A percentile compares a stretch with the other conserved stretches of the same genome.
Conservation (phyloP, 2,113 vertebrate species). For the Ptilonorhynchus violaceus region DNA sequence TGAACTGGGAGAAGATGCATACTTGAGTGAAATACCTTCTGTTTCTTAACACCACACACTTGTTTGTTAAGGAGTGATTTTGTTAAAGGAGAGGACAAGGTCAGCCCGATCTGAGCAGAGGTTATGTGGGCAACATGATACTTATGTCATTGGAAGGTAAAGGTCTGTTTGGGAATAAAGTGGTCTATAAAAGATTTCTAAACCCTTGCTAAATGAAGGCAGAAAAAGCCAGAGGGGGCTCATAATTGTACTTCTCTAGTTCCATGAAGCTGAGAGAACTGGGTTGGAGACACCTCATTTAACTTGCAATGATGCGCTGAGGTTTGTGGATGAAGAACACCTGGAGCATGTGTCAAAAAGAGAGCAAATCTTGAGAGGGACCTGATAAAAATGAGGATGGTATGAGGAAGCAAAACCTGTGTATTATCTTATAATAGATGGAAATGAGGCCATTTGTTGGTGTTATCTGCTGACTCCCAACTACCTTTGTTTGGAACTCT, state of each 20-base stretch:
- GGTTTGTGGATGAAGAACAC: conserved; percentile 7
- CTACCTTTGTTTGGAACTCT: conserved; percentile 5
- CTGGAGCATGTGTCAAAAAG: background rate
- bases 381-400: background rate
- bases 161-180: background rate
- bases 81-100: background rate
- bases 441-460: conserved; percentile 23
- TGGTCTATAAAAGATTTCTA: background rate
- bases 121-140: background rate
- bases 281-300: background rate
- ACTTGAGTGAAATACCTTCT: background rate
- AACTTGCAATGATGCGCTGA: background rate
- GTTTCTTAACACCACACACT: background rate
- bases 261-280: background rate
- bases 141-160: background rate
- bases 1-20: background rate
- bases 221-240: background rate
- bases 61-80: background rate
- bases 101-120: background rate
- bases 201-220: background rate
- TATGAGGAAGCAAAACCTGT: background rate
- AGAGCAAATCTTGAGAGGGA: background rate
- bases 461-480: background rate
- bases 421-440: conserved; percentile 7
- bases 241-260: background rate